Percentiles rank a stretch among this genome's conserved stretches.
These are phyloP conservation scores for Hemistola chrysoprasaria DNA, from an alignment of 2,888 invertebrate genomes.

Conservation along the genomic window DNA sequence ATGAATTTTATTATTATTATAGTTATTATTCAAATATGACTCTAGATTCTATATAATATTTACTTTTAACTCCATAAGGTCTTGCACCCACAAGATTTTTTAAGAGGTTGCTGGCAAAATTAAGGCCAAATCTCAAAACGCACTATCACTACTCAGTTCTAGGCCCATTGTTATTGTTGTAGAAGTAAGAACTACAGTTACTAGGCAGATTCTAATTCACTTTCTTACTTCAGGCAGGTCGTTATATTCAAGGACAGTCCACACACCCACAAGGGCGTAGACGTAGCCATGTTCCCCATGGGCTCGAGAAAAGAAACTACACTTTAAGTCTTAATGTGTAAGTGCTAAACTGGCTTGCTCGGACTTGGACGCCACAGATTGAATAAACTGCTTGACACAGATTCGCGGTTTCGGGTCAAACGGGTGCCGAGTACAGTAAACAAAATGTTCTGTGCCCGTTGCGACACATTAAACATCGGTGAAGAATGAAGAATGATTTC, in stretches of 20 bases:
- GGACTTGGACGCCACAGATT: constrained; percentile 57
- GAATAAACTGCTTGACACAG: constrained; percentile 83
- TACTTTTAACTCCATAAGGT: too few relatives aligned
- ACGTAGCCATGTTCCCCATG: constrained; percentile 44
- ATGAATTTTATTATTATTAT: too few relatives aligned
- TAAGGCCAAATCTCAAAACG: constrained; percentile 2
- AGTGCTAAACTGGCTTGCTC: constrained; percentile 45
- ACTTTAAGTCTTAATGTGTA: constrained; percentile 43
- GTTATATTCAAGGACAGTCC: constrained; percentile 70
- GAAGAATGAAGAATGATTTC: constrained; percentile 28
- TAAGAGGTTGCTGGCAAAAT: too few relatives aligned
- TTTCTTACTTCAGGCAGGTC: constrained; percentile 44
- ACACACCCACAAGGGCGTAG: constrained; percentile 61
- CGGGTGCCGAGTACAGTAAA: constrained; percentile 63
- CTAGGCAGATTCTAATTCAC: constrained; percentile 32
- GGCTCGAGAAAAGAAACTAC: constrained; percentile 33
- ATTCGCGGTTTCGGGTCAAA: constrained; percentile 79
- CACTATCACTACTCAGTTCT: not conserved
- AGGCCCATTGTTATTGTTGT: constrained; percentile 2
- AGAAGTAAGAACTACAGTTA: too few relatives aligned
- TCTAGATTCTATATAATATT: too few relatives aligned
- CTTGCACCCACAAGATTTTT: too few relatives aligned
- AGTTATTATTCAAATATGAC: too few relatives aligned
- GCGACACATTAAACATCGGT: constrained; percentile 59
- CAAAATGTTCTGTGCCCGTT: constrained; percentile 60